Evolutionary conservation across 2,113 vertebrate species (phyloP), one percentile per base, ranked within the genome.

Genomic region (Protobothrops mucrosquamatus): DNA sequence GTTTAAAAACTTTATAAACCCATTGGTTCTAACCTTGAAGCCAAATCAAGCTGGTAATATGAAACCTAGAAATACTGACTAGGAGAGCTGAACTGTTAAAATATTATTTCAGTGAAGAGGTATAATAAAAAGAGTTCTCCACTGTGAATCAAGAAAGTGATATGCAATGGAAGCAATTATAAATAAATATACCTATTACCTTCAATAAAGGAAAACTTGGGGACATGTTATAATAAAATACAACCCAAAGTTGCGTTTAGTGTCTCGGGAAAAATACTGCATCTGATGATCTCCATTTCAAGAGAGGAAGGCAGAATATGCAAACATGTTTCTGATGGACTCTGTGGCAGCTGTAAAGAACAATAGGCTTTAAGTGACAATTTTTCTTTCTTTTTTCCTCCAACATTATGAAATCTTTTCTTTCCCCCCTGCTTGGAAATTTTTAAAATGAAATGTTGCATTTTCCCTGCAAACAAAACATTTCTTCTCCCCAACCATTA

Each of bases 381-480:
- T 8, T 92, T 92, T 85, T 85, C 26, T 85, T 29, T 87, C 61
- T 29, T 7, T 59, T 90, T 22, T 2, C 24, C 23, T n/a, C 26
- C n/a, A 18, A 11, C 54, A 20, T 87, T 86, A 54, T 24, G 43
- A 93, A 52, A 64, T 87, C 6, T 90, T 90, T 48, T 90, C 55
- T 9, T 93, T 88, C 48, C 29, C 43, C 23, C 57, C 57, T 29
- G 26, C 23, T 92, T 55, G 88, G 74, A 39, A 34, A 2, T 54
- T 93, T 89, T 90, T 52, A 7, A 29, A 86, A 90, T 86, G 74
- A 93, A 90, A 86, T 34, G 9, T 90, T 86, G 74, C 74, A 26
- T 89, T 90, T 86, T 24, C 26, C 87, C 34, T 15, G 9, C 18
- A 52, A 93, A 52, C 12, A 57, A 57, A 89, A 93, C 43, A 85